phyloP scores from a whole-genome alignment of 2,888 invertebrate species.

The Tipula helvola region DNA sequence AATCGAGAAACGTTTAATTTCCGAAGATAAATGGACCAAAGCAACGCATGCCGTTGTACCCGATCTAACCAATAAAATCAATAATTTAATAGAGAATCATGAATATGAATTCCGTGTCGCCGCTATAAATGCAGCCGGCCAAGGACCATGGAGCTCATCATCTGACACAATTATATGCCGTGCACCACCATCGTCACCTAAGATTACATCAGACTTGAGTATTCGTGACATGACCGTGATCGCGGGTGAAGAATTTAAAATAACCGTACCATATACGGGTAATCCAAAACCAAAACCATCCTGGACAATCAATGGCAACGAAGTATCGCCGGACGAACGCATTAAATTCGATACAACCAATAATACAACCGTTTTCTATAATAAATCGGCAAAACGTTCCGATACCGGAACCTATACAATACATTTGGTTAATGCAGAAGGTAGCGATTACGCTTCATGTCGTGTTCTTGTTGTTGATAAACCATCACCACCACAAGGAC shows the following conservation, averaged over 20 bases:
- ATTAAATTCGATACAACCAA: slow-evolving; percentile 79
- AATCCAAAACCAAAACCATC: slow-evolving; percentile 78
- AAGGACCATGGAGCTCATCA: slow-evolving; percentile 84
- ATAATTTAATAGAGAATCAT: slow-evolving; percentile 82
- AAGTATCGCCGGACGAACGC: slow-evolving; percentile 65
- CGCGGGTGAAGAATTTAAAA: slow-evolving; percentile 90
- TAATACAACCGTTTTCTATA: slow-evolving; percentile 66
- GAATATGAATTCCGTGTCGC: slow-evolving; percentile 97
- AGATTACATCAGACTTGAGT: slow-evolving; percentile 84
- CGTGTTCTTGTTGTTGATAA: slow-evolving; percentile 73
- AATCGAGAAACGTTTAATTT: slow-evolving; percentile 78
- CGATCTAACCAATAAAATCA: slow-evolving; percentile 75
- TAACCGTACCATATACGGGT: slow-evolving; percentile 88
- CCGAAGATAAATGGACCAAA: slow-evolving; percentile 92
- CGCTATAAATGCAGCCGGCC: slow-evolving; percentile 95
- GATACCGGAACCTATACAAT: slow-evolving; percentile 93
- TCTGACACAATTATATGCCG: slow-evolving; percentile 85
- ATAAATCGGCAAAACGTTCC: slow-evolving; percentile 76
- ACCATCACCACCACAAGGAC: slow-evolving; percentile 82
- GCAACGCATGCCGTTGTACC: slow-evolving; percentile 79
- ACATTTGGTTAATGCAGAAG: slow-evolving; percentile 76
- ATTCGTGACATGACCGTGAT: slow-evolving; percentile 89
- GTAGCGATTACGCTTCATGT: slow-evolving; percentile 83
- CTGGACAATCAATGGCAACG: slow-evolving; percentile 86
- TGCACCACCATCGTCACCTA: slow-evolving; percentile 80